Base-by-base conservation (phyloP, 2,113 vertebrate species). In the Podarcis raffonei region DNA sequence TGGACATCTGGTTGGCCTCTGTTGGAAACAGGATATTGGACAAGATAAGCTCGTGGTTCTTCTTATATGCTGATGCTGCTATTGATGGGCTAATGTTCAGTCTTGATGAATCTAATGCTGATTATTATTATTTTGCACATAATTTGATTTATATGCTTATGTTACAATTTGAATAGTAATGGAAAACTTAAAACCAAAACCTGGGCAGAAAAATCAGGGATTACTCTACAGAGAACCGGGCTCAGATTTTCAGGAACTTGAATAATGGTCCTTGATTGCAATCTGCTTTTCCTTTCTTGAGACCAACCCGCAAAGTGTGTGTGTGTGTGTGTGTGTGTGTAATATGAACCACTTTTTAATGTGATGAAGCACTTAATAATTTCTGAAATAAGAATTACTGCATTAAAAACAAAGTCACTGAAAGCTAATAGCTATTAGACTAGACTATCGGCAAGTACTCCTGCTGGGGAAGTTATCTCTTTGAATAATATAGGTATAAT, bases 181-280 rank as follows among this genome's bases (percentile, higher is more conserved):
- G 23, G 39, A 48, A 77, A 78, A 78, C n/a, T 42, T 12, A 76
- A 42, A 76, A 30, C 25, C 4, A 53, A 65, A n/a, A 81, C 5
- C 20, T 35, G 80, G 23, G n/a, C 30, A 35, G 18, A 62, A 62
- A 37, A 81, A 81, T 23, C 57, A 65, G 27, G 48, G 20, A 27
- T 65, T 78, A 30, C 35, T 32, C 71, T 83, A 39, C 8, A 27
- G 22, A 86, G 74, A 59, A 37, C 59, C 37, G 76, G 3, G 8
- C 66, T 6, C 23, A 90, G 57, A n/a, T 35, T 90, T 85, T 65
- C 68, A 80, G 53, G 69, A 90, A 53, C 39, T 68, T 20, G 71
- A 57, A 13, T 66, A 69, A 68, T 85, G 32, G 88, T 85, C 79
- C 7, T 4, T 90, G 7, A 75, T n/a, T 12, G 83, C 71, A 16